Evolutionary conservation across 2,113 vertebrate genomes (phyloP), one percentile per base, ranked within the genome.

Genomic region (Myotis davidii): DNA sequence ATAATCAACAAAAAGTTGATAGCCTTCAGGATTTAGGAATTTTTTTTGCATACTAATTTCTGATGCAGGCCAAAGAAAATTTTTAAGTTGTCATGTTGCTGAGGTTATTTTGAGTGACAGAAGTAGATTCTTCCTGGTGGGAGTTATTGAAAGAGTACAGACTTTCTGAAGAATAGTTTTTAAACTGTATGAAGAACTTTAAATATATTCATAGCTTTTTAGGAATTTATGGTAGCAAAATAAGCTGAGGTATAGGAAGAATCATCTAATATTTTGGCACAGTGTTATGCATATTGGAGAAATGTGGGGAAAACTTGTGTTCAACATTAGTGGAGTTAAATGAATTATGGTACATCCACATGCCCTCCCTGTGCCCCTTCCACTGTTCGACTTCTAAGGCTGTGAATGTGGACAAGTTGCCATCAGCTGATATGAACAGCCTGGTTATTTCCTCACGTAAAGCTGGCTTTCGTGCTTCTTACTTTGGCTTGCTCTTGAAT

Each of bases 161-260:
- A 39, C 61, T 67, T 85, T 88, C 48, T 93, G 42, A 90, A 96
- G 64, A 86, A 39, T 54, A 73, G 21, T 90, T 90, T 95, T 93
- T 85, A 85, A 94, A 45, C n/a, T 90, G n/a, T 4, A 45, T 73
- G 81, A 96, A 69, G 12, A 88, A 50, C 56, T 86, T 67, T 52
- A 88, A 81, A 70, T 64, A 87, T 84, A 85, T 34, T 91, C 42
- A 65, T 84, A 39, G 11, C 34, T 83, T 61, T 86, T 83, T 52
- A 82, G 54, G 32, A 74, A 73, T 79, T 20, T 89, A 74, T 50
- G n/a, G 25, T 92, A 74, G 69, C 27, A 94, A 74, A 69, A 52
- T 79, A 84, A 97, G 37, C 20, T 72, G 56, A 95, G 37, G 16
- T 84, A 10, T 42, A 76, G 84, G 48, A 86, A 91, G 42, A 65